Base-by-base conservation (phyloP, 2,797 vertebrate species). In the Anguilla obscura region DNA sequence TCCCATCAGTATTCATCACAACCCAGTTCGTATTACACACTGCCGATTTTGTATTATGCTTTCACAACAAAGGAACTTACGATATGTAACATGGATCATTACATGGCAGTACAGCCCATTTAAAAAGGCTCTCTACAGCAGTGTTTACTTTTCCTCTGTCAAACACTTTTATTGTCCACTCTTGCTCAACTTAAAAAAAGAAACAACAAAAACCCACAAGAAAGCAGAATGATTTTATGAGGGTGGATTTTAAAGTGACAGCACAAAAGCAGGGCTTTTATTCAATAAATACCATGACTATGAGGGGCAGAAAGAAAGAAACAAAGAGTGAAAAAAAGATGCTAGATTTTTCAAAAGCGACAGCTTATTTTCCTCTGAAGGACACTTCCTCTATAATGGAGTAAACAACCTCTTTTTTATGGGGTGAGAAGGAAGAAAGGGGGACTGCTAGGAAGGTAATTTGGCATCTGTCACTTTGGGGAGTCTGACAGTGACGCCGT, bases 341-440 rank as follows among this genome's bases (percentile, higher is more conserved):
- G 40, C 24, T 24, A 45, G 45, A 50, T 48, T 24, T 21, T 24
- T 82, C 45, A 24, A 82, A 82, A 40, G 45, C 21, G 6, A 82
- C 40, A 82, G 21, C 45, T 80, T 21, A 80, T 80, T 82, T 50
- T n/a, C 36, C 79, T 82, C 79, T 30, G 6, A 63, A 63, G 58
- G n/a, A 74, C 24, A 71, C 63, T 71, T 71, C 40, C 85, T 74
- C 63, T 71, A 50, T 86, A 27, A 86, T 52, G 50, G 69, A 40
- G 66, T 54, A 52, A 71, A 52, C 74, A 9, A 52, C n/a, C 45
- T 54, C 36, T 27, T n/a, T 86, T 63, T 71, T 85, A 58, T 71
- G 69, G 45, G 63, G 36, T 33, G 66, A 8, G 40, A 12, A 74
- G n/a, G 48, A 69, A 8, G 40, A 54, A 86, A 58, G 45, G 1